Percentiles rank a stretch among this genome's conserved stretches.
phyloP scores from a whole-genome alignment of 2,888 invertebrate species.

The Acanthoscelides obtectus region DNA sequence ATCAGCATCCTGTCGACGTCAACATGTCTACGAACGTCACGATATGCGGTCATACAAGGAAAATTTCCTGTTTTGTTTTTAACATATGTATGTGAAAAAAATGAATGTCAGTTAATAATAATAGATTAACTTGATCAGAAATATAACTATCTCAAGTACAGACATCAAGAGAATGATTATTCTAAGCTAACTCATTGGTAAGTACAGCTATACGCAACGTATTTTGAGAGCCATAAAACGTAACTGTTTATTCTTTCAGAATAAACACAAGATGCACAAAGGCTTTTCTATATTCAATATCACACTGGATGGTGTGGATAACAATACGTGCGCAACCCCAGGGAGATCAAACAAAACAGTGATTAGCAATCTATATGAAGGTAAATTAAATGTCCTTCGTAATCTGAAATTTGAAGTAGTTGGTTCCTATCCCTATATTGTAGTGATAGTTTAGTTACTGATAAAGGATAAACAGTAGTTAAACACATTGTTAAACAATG shows the following conservation, averaged over 20 bases:
- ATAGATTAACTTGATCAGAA: not conserved
- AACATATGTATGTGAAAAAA: not conserved
- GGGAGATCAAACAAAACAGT: slow-evolving; percentile 44
- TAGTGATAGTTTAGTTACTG: no score
- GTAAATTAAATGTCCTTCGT: no score
- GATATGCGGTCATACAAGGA: not conserved
- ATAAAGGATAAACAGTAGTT: no score
- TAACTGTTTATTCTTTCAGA: not conserved
- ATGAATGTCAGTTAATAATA: not conserved
- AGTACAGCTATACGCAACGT: not conserved
- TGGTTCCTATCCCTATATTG: no score
- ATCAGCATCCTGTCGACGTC: not conserved
- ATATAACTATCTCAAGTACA: not conserved
- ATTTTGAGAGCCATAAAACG: not conserved
- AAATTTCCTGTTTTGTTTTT: not conserved
- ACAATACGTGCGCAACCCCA: slow-evolving; percentile 42
- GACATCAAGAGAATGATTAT: not conserved
- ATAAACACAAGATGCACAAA: not conserved
- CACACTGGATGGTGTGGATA: slow-evolving; percentile 21
- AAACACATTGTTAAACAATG: no score
- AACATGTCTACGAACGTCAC: not conserved
- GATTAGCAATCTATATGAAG: slow-evolving; percentile 71
- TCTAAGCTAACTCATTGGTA: not conserved
- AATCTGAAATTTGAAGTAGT: no score
- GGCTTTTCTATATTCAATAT: not conserved